Conservation (phyloP, 2,113 vertebrate species). For the Lipophrys pholis region DNA sequence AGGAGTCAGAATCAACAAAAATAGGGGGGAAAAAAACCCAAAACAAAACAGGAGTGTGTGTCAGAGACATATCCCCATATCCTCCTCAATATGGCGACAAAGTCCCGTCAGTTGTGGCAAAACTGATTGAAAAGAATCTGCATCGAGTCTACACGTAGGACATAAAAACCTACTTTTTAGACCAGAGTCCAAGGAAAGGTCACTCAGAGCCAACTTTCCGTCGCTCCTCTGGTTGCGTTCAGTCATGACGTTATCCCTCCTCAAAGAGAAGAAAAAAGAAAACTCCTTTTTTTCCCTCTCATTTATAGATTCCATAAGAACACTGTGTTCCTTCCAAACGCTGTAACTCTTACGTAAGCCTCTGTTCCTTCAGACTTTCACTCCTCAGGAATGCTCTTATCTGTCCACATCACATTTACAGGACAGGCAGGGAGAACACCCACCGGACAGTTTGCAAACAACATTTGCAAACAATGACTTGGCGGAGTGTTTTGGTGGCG, state of each 20-base stretch:
- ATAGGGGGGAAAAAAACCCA: too few relatives aligned
- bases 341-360: slow-evolving; percentile 20
- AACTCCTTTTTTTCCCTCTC: slow-evolving; percentile 9
- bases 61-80: too few relatives aligned
- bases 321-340: slow-evolving; percentile 51
- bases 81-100: too few relatives aligned
- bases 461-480: neutral
- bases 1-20: too few relatives aligned
- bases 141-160: slow-evolving; percentile 1
- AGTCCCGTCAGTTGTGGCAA: too few relatives aligned
- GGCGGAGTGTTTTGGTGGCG: neutral
- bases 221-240: slow-evolving; percentile 18
- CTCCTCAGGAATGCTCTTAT: neutral
- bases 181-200: slow-evolving; percentile 19
- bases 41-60: too few relatives aligned
- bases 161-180: slow-evolving; percentile 22
- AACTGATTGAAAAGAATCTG: too few relatives aligned
- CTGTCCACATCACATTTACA: neutral
- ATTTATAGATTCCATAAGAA: slow-evolving; percentile 64
- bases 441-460: neutral
- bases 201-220: slow-evolving; percentile 45
- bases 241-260: slow-evolving; percentile 36
- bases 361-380: neutral
- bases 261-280: slow-evolving; percentile 9
- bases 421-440: neutral